Evolutionary conservation across 2,797 vertebrate species (phyloP).

Genomic region (Botia almorhae): DNA sequence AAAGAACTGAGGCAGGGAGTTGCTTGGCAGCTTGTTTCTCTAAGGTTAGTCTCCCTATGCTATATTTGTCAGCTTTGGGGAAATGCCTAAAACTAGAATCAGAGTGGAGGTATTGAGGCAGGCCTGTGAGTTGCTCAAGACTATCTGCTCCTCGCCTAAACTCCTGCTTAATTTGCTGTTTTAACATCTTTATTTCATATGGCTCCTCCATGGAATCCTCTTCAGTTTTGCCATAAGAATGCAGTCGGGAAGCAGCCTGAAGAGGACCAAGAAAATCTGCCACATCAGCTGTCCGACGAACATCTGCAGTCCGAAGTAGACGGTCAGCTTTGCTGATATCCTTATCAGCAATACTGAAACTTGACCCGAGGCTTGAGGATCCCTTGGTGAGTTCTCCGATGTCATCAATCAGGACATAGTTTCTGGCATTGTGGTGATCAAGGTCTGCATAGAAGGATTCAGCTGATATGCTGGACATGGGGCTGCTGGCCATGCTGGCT

Average conservation of each 20-base stretch:
- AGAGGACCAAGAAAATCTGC: constrained; percentile 91
- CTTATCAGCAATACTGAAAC: constrained; percentile 93
- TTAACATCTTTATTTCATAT: constrained; percentile 96
- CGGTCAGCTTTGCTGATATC: constrained; percentile 93
- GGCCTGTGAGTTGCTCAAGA: constrained; percentile 89
- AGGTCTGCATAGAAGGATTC: constrained; percentile 98
- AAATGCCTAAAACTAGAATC: constrained; percentile 93
- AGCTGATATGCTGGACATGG: constrained; percentile 96
- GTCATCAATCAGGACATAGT: constrained; percentile 96
- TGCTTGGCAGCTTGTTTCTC: constrained; percentile 99
- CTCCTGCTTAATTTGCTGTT: constrained; percentile 99
- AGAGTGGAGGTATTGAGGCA: constrained; percentile 92
- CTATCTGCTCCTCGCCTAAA: constrained; percentile 94
- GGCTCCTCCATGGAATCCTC: constrained; percentile 99
- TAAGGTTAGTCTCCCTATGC: constrained; percentile 95
- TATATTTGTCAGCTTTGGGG: constrained; percentile 97
- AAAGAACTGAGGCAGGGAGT: constrained; percentile 91
- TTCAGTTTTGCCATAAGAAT: constrained; percentile 92
- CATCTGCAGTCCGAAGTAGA: constrained; percentile 88
- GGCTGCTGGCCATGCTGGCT: constrained; percentile 92
- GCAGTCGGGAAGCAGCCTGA: constrained; percentile 85
- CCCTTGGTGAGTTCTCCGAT: constrained; percentile 96
- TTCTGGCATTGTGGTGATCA: constrained; percentile 90
- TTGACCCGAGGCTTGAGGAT: constrained; percentile 83
- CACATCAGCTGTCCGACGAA: constrained; percentile 91